Conservation (phyloP, 2,113 vertebrate genomes). For the Phalacrocorax carbo region DNA sequence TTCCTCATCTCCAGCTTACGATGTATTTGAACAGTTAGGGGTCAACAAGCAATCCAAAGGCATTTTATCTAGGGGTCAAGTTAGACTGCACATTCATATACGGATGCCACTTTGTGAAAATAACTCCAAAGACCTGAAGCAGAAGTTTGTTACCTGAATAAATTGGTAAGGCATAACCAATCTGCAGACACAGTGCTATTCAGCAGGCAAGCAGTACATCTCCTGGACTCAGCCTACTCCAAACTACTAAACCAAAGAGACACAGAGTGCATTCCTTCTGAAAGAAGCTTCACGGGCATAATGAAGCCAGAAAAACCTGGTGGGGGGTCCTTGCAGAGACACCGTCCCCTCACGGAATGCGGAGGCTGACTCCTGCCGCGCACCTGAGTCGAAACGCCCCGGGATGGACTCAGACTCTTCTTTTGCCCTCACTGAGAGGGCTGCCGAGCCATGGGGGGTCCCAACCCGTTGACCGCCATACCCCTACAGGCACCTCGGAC, state of each 20-base stretch:
- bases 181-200: fast-evolving
- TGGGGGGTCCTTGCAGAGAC: too few species aligned
- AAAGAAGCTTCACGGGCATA: background rate
- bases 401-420: fast-evolving
- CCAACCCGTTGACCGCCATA: fast-evolving
- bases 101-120: background rate
- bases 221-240: background rate
- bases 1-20: background rate
- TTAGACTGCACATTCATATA: background rate
- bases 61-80: fast-evolving
- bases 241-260: background rate
- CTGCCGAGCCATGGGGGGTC: fast-evolving
- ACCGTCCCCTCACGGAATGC: too few species aligned
- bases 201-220: fast-evolving
- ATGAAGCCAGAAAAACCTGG: background rate
- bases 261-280: fast-evolving
- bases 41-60: background rate
- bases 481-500: too few species aligned
- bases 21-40: background rate
- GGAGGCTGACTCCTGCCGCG: background rate
- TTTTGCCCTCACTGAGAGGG: background rate
- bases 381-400: background rate
- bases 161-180: fast-evolving
- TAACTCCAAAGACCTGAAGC: background rate
- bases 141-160: background rate